Evolutionary conservation across 2,888 invertebrate genomes (phyloP), one percentile per base, ranked within the genome.

Genomic region (Dicycla oo): DNA sequence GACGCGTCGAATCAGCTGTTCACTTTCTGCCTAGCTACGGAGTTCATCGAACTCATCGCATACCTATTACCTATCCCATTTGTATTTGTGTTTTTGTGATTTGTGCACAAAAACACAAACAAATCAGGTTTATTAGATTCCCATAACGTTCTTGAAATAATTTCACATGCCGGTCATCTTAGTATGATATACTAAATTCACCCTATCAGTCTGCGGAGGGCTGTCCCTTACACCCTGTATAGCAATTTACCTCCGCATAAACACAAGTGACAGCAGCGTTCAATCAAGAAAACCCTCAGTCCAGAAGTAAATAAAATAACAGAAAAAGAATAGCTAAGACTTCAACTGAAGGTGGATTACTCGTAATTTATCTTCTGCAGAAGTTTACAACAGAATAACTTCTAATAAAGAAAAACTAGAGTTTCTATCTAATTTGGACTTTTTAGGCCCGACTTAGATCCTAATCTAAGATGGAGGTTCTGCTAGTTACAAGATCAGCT

Each of bases 281-380:
- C 45, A 54, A 73, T 73, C 53, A 40, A 61, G 38, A 45, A 53
- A 72, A 34, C 18, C 18, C 10, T 34, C 23, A 53, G 51, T 43
- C 15, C 40, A 40, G 13, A 40, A 23, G 47, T 3, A 18, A 47
- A 38, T 47, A 5, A 18, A 40, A n/a, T n/a, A n/a, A n/a, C n/a
- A 40, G 10, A 2, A 15, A 53, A 67, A 40, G 3, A 30, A 20
- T 43, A 13, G 26, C 26, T 0, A 13, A 73, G 30, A 60, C n/a
- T n/a, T 26, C 26, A 30, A 53, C 13, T 53, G n/a, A 45, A 38
- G 51, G 26, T 64, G 40, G 47, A 71, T 45, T 34, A 45, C 34
- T 58, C 23, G 49, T 23, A 18, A 53, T 73, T 53, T 73, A 38
- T 60, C 10, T 49, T 26, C 43, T 20, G 15, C 45, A 38, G 18